Percentiles rank a stretch among this genome's conserved stretches.
phyloP scores from a whole-genome alignment of 2,888 invertebrate genomes.

The Meliscaeva auricollis region DNA sequence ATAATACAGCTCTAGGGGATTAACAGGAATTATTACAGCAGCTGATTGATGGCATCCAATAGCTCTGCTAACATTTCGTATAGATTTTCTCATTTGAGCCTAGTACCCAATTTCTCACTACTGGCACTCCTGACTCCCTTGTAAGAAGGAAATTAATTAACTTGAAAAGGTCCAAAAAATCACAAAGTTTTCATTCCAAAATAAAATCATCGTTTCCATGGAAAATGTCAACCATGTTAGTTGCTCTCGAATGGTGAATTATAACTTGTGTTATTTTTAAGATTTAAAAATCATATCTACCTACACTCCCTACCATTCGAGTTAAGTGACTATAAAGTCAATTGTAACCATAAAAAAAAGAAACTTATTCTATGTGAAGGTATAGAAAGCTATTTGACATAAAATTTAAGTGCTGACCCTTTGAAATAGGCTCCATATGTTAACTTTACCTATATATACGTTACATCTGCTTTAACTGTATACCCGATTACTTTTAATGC shows the following conservation, averaged over 20 bases:
- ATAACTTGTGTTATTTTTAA: background rate
- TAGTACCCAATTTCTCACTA: too few species aligned
- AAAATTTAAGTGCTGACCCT: slow-evolving; percentile 41
- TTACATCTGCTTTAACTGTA: slow-evolving; percentile 24
- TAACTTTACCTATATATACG: background rate
- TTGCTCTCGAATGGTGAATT: background rate
- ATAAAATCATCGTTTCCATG: too few species aligned
- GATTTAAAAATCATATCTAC: background rate
- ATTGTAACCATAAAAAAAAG: slow-evolving; percentile 9
- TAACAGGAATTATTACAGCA: too few species aligned
- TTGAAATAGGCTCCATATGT: slow-evolving; percentile 33
- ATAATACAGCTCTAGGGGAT: too few species aligned
- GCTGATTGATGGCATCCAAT: too few species aligned
- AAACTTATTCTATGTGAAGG: background rate
- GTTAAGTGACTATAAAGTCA: slow-evolving; percentile 29
- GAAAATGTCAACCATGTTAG: too few species aligned
- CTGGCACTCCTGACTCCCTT: too few species aligned
- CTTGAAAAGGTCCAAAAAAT: too few species aligned
- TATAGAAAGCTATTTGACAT: slow-evolving; percentile 40
- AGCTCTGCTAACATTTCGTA: too few species aligned
- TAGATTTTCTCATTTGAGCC: too few species aligned
- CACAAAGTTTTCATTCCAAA: too few species aligned
- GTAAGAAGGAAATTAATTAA: too few species aligned
- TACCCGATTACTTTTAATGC: slow-evolving; percentile 34
- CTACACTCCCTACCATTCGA: background rate